These are phyloP conservation scores for Oriolus oriolus DNA, from an alignment of 2,113 vertebrate genomes.

Conservation along the genomic window DNA sequence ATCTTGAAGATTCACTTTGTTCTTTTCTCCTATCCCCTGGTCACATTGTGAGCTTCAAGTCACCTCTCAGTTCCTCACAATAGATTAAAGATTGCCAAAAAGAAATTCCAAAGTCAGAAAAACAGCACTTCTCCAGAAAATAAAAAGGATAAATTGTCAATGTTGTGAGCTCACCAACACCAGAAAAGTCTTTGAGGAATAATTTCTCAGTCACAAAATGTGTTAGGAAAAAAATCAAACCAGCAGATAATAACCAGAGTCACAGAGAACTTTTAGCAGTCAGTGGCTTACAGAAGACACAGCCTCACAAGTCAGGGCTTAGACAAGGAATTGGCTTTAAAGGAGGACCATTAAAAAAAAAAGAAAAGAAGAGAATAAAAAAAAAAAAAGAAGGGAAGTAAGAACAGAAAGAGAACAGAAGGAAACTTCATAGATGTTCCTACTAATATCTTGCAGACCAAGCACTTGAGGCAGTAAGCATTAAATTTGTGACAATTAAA, in stretches of 20 bases:
- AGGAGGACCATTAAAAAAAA: neutral
- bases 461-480: neutral
- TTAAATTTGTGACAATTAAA: neutral
- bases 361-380: neutral
- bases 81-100: neutral
- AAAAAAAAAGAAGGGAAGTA: accelerated
- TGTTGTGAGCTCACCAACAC: neutral
- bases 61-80: neutral
- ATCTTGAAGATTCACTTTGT: neutral
- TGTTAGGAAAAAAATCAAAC: neutral
- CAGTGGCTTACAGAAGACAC: neutral
- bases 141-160: neutral
- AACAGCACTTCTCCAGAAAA: neutral
- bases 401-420: neutral
- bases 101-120: neutral
- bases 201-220: neutral
- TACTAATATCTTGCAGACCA: neutral
- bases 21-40: neutral
- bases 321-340: neutral
- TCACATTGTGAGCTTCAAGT: neutral
- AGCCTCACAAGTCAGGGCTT: neutral
- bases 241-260: neutral
- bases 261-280: neutral
- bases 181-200: neutral
- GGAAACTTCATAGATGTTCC: neutral